Conservation (phyloP, 2,113 vertebrate species). For the Macroglossus sobrinus region DNA sequence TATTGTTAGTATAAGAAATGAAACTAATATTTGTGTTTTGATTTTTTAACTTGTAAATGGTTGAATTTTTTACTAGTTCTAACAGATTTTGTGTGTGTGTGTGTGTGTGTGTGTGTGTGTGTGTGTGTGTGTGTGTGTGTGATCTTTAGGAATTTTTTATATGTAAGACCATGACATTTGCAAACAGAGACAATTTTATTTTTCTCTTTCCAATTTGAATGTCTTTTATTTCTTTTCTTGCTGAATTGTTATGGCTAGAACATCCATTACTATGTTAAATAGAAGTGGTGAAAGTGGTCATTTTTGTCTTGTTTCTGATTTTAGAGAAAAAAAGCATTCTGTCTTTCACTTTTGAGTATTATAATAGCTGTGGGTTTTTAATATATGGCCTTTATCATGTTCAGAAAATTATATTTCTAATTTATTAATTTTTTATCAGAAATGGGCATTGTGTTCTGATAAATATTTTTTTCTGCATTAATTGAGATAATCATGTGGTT, state of each 20-base stretch:
- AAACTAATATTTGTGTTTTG: neutral
- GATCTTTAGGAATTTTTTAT: neutral
- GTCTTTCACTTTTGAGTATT: neutral
- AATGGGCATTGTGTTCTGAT: neutral
- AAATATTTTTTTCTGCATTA: neutral
- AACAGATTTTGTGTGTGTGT: neutral
- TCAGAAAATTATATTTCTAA: neutral
- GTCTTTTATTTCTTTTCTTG: neutral
- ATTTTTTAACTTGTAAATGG: neutral
- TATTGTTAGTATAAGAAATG: neutral
- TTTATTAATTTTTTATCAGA: neutral
- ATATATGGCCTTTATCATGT: neutral
- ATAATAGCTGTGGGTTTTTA: neutral
- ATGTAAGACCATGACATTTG: neutral
- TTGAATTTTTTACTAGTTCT: neutral
- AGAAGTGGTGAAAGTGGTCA: neutral
- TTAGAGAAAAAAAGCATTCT: neutral
- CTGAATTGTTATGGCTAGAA: neutral
- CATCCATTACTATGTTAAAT: neutral
- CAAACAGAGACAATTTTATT: neutral
- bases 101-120: neutral
- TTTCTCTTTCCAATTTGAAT: neutral
- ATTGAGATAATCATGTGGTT: neutral
- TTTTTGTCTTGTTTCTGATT: neutral
- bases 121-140: neutral